Base-by-base conservation (phyloP, 2,888 invertebrate species). In the Lutraria lutraria region DNA sequence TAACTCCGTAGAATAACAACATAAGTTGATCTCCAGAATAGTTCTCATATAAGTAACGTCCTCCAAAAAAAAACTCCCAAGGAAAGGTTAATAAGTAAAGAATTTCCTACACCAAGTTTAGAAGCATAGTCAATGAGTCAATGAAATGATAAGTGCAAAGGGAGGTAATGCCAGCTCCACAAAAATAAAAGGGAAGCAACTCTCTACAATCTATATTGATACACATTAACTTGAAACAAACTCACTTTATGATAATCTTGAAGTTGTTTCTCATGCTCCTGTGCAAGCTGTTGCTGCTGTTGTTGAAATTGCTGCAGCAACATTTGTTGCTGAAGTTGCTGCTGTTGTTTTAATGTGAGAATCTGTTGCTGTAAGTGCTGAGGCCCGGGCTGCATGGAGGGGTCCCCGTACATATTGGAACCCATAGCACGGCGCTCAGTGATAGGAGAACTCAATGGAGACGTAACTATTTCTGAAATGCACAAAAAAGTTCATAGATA, bases 261-360 rank as follows among this genome's bases (percentile, higher is more conserved):
- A 54, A 96, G 91, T 91, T 96, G 95, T 86, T 95, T 95, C 89
- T 96, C 96, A 88, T 96, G 96, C 88, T 96, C 95, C 83, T 95
- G 95, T 34, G 95, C 95, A 85, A 96, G 92, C 90, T 95, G 95
- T 84, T 95, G 94, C 31, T 96, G 95, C 91, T 96, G 96, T 72
- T 96, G 95, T 80, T 96, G 95, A 91, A 95, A 96, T 93, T 96
- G 96, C 86, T 95, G 95, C 53, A 95, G 92, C 83, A 96, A 92
- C 89, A 95, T 92, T 90, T 96, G 96, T 81, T 96, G 95, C 91
- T 96, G 96, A 53, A 96, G 89, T 89, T 96, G 95, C 83, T 96
- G 96, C 85, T 96, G 96, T 86, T 96, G 96, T 90, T 96, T 95
- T 52, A 96, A 91, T 13, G 93, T 91, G 56, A 94, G 92, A 52